phyloP scores from a whole-genome alignment of 2,888 invertebrate genomes.

The Heliconius charithonia region DNA sequence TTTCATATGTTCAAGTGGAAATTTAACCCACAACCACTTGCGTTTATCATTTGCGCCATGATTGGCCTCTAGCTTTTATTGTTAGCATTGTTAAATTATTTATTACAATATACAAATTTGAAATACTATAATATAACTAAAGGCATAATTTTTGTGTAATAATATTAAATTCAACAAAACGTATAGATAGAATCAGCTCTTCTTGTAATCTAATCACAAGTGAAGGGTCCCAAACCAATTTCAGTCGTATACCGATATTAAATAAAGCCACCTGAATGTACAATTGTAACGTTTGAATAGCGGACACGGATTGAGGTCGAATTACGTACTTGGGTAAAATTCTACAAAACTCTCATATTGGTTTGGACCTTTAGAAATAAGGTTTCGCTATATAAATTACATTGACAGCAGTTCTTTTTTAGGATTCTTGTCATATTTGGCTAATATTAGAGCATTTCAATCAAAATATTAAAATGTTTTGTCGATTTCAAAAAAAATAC shows the following conservation, averaged over 20 bases:
- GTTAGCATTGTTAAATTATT: background rate
- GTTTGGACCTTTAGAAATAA: conserved; percentile 32
- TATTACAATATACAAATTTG: background rate
- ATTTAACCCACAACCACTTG: background rate
- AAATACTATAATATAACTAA: too few species aligned
- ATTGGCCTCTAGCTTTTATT: background rate
- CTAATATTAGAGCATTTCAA: background rate
- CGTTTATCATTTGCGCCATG: background rate
- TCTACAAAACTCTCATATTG: conserved; percentile 37
- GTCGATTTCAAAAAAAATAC: too few species aligned
- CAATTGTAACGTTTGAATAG: conserved; percentile 44
- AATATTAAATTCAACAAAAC: background rate
- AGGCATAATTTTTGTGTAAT: background rate
- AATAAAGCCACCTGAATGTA: conserved; percentile 47
- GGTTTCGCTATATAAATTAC: conserved; percentile 15
- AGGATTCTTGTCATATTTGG: background rate
- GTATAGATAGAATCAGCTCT: conserved; percentile 10
- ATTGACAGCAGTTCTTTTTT: background rate
- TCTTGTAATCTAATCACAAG: conserved; percentile 40
- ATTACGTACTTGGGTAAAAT: conserved; percentile 41
- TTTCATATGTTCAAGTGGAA: too few species aligned
- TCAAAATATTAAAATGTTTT: too few species aligned
- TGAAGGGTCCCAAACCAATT: conserved; percentile 44
- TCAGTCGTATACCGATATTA: conserved; percentile 48
- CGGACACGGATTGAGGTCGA: conserved; percentile 37